These are phyloP conservation scores for Drymonia ruficornis DNA, from an alignment of 2,888 invertebrate species.

Conservation along the genomic window DNA sequence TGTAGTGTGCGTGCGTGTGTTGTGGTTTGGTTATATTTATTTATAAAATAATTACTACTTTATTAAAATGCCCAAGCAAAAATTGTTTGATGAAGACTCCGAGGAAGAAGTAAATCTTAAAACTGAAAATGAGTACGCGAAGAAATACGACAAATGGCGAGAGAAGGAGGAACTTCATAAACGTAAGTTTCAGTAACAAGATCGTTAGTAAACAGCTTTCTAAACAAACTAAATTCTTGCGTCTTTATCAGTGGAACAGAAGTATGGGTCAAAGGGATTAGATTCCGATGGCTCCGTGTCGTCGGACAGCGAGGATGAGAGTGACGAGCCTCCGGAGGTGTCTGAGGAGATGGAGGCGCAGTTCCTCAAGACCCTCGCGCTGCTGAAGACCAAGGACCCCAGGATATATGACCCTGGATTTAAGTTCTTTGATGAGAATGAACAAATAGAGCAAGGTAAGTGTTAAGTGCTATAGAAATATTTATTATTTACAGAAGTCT, in stretches of 20 bases:
- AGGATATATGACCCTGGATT: conserved; percentile 92
- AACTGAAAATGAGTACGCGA: conserved; percentile 92
- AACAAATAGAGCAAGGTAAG: conserved; percentile 71
- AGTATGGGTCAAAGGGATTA: conserved; percentile 86
- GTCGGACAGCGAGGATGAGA: conserved; percentile 87
- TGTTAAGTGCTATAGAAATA: background rate
- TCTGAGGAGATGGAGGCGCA: conserved; percentile 90
- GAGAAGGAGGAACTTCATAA: conserved; percentile 94
- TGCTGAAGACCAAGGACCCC: conserved; percentile 95
- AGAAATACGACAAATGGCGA: conserved; percentile 92
- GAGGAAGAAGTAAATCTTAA: conserved; percentile 85
- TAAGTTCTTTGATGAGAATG: conserved; percentile 86
- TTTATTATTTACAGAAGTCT: too few species aligned
- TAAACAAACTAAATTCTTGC: background rate
- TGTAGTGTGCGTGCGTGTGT: background rate
- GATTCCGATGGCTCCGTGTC: conserved; percentile 70
- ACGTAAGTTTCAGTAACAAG: conserved; percentile 77
- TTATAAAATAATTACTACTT: conserved; percentile 9
- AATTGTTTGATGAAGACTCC: conserved; percentile 83
- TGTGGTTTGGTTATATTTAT: conserved; percentile 23
- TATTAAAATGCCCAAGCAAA: conserved; percentile 57
- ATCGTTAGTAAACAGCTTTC: background rate
- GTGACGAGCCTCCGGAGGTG: conserved; percentile 83
- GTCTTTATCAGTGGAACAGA: conserved; percentile 87
- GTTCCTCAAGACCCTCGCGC: conserved; percentile 94